Percentiles rank a stretch among this genome's conserved stretches.
Conservation (phyloP, 2,888 invertebrate genomes). For the Hermodice carunculata region DNA sequence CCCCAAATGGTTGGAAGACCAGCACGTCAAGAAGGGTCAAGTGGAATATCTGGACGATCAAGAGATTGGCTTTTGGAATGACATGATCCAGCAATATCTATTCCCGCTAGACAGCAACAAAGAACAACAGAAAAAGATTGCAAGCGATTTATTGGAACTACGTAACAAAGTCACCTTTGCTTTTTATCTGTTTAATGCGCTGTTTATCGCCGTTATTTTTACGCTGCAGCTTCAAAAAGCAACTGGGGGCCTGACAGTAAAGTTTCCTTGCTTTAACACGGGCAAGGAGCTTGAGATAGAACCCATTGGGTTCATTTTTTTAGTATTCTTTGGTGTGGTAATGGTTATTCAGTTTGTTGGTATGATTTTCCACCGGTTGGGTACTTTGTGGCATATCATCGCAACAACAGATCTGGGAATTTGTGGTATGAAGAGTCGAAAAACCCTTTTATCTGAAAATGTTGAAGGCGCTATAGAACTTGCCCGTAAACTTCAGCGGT, state of each 20-base stretch:
- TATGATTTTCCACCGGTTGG: not conserved
- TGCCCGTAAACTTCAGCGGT: not conserved
- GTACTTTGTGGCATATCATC: conserved; percentile 1
- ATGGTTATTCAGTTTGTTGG: conserved; percentile 6
- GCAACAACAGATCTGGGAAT: not conserved
- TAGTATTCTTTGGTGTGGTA: conserved; percentile 3
- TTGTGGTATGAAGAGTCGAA: not conserved
- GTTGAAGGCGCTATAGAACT: not conserved
- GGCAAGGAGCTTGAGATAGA: not conserved
- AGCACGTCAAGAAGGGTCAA: not conserved
- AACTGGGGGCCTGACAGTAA: not conserved
- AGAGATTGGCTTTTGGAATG: not conserved
- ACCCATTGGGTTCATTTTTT: conserved; percentile 8
- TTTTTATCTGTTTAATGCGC: not conserved
- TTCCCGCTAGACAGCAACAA: not conserved
- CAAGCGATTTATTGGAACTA: not conserved
- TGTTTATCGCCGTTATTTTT: not conserved
- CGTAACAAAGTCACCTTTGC: not conserved
- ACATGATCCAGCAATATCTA: not conserved
- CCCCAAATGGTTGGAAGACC: not conserved
- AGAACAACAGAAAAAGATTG: not conserved
- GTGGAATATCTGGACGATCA: not conserved
- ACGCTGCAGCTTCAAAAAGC: not conserved
- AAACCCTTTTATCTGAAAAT: not conserved
- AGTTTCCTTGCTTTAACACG: not conserved